Percentiles rank a stretch among this genome's conserved stretches.
Conservation (phyloP, 2,888 invertebrate genomes). For the Troides aeacus region DNA sequence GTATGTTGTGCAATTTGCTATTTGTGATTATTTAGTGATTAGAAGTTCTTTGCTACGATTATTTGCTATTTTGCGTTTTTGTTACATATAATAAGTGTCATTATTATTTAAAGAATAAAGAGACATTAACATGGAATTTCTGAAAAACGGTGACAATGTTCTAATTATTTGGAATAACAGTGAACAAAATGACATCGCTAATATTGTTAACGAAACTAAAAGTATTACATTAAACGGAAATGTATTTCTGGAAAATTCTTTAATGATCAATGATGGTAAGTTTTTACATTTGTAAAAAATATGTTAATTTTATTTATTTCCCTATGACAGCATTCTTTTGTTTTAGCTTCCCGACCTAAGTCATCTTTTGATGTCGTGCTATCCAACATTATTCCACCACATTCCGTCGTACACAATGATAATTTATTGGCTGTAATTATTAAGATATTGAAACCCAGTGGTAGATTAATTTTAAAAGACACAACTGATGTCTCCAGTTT, state of each 20-base stretch:
- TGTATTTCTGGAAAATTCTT: constrained; percentile 80
- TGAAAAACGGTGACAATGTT: constrained; percentile 67
- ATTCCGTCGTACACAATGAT: constrained; percentile 63
- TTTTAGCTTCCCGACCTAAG: constrained; percentile 76
- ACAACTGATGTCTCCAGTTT: constrained; percentile 64
- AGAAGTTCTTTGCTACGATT: too few species aligned
- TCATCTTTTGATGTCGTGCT: constrained; percentile 83
- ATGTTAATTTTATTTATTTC: not conserved
- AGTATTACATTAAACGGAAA: constrained; percentile 65
- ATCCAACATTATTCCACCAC: constrained; percentile 72
- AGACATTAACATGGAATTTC: constrained; percentile 50
- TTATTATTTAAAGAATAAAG: not conserved
- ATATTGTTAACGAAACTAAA: constrained; percentile 75
- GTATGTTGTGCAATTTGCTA: too few species aligned
- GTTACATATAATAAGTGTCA: too few species aligned
- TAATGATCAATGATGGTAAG: constrained; percentile 81
- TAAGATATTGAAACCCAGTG: constrained; percentile 82
- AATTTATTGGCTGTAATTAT: constrained; percentile 77
- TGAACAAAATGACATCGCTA: constrained; percentile 70
- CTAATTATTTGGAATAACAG: constrained; percentile 80
- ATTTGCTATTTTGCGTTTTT: too few species aligned
- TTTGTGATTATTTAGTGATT: too few species aligned
- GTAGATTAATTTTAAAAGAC: constrained; percentile 78
- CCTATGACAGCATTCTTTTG: constrained; percentile 17
- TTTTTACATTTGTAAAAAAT: constrained; percentile 31